phyloP scores from a whole-genome alignment of 1,140 invertebrate species.

The Ceratitis capitata region DNA sequence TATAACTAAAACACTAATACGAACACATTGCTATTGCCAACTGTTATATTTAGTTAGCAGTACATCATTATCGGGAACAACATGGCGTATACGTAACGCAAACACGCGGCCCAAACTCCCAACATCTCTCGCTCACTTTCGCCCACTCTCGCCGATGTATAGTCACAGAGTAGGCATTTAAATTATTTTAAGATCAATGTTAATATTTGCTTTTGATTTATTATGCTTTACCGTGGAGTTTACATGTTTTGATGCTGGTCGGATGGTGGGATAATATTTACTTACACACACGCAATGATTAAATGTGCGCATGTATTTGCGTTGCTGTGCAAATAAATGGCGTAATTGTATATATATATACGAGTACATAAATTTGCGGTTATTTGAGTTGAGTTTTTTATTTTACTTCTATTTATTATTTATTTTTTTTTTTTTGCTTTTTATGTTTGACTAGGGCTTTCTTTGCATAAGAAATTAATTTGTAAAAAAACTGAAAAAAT shows the following conservation, averaged over 20 bases:
- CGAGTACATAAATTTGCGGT: background rate
- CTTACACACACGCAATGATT: too few species aligned
- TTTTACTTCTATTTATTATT: background rate
- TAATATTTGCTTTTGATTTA: constrained; percentile 37
- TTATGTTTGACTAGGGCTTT: background rate
- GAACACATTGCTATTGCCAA: too few species aligned
- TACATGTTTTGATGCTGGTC: background rate
- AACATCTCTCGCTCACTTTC: too few species aligned
- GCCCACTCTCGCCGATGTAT: background rate
- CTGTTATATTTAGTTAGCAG: background rate
- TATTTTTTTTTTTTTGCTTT: background rate
- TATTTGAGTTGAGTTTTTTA: background rate
- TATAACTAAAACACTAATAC: too few species aligned
- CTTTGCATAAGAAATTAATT: constrained; percentile 7
- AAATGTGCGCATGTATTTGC: background rate
- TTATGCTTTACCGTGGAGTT: background rate
- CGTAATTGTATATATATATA: background rate
- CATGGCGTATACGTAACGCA: constrained; percentile 1
- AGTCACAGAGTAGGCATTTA: background rate
- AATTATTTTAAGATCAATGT: constrained; percentile 37
- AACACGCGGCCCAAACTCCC: too few species aligned
- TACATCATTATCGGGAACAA: background rate
- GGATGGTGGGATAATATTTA: background rate
- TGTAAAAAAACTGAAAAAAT: background rate
- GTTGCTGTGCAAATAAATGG: background rate